These are phyloP conservation scores for Mus spicilegus DNA, from an alignment of 2,113 vertebrate genomes.

Conservation along the genomic window DNA sequence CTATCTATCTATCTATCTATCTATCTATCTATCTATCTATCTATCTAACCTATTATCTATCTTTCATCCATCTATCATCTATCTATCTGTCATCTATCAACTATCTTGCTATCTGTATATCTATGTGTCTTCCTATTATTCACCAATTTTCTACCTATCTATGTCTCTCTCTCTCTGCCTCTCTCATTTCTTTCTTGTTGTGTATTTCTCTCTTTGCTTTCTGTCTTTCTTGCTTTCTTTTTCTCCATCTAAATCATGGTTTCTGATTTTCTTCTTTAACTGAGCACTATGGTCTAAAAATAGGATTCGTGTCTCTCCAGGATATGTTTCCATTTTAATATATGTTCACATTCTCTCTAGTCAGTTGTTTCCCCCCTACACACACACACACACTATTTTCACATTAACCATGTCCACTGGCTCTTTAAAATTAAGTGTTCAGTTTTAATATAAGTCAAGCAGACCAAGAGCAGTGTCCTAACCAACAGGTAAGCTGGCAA, in stretches of 20 bases:
- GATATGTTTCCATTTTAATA: not conserved
- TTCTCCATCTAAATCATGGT: not conserved
- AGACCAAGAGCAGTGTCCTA: not conserved
- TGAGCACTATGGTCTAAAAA: not conserved
- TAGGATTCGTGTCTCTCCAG: not conserved
- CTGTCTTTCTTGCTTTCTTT: not conserved
- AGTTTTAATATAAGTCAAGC: not conserved
- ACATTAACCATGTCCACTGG: not conserved
- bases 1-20: not conserved
- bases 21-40: not conserved
- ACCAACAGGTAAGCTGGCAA: not conserved
- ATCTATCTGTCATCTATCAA: not conserved
- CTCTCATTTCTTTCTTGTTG: not conserved
- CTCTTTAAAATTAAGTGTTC: not conserved
- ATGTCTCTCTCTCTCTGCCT: not conserved
- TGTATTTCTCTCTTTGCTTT: not conserved
- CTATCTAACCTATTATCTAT: not conserved
- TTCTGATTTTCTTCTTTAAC: not conserved
- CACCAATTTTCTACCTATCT: not conserved
- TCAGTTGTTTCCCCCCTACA: not conserved
- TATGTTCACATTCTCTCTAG: not conserved
- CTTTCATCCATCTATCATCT: not conserved
- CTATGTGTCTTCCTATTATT: too few relatives aligned
- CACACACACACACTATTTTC: not conserved
- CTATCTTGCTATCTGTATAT: too few relatives aligned